phyloP scores from a whole-genome alignment of 2,797 vertebrate genomes.

The Gallirallus australis region DNA sequence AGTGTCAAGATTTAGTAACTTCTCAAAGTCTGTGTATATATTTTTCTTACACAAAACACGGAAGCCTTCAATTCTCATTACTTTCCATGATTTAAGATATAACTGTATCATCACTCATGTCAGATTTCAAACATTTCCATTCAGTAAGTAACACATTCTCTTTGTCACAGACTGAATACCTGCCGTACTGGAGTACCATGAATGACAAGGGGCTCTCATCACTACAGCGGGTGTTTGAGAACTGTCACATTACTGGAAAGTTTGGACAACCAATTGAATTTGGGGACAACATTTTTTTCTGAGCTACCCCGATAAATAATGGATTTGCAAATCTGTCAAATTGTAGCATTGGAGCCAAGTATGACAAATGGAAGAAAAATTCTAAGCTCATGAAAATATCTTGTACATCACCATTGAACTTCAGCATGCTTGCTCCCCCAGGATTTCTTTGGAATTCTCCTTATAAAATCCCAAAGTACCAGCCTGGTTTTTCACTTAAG shows the following conservation, averaged over 20 bases:
- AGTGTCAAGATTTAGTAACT: slow-evolving; percentile 64
- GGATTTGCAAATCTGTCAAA: not conserved
- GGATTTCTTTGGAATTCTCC: not conserved
- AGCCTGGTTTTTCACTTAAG: not conserved
- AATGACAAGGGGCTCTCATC: not conserved
- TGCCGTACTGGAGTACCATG: not conserved
- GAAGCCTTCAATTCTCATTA: slow-evolving; percentile 59
- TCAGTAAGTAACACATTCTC: not conserved
- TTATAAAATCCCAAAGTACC: not conserved
- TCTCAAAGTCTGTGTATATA: slow-evolving; percentile 34
- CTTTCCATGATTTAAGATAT: slow-evolving; percentile 55
- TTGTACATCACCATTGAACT: not conserved
- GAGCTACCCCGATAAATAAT: not conserved
- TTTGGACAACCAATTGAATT: not conserved
- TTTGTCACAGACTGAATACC: not conserved
- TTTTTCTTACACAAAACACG: slow-evolving; percentile 61
- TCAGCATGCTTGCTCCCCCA: not conserved
- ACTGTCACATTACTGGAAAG: not conserved
- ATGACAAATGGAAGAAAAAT: not conserved
- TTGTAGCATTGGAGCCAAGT: not conserved
- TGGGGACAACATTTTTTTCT: not conserved
- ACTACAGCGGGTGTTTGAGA: not conserved
- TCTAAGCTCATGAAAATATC: not conserved
- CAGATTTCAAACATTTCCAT: slow-evolving; percentile 53
- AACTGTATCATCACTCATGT: not conserved